These are phyloP conservation scores for Bellardia bayeri DNA, from an alignment of 2,888 invertebrate species.

Conservation along the genomic window DNA sequence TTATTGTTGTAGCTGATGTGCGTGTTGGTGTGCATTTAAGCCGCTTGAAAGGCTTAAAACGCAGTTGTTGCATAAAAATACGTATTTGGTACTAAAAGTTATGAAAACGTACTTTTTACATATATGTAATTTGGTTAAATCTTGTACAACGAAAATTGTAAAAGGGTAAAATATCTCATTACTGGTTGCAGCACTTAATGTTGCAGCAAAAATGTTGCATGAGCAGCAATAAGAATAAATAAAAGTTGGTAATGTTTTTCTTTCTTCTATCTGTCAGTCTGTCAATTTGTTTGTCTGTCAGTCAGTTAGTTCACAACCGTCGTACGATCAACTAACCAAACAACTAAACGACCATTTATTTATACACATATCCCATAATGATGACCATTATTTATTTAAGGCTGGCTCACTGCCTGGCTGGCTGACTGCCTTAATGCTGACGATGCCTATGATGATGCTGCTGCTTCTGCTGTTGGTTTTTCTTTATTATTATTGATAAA, in stretches of 20 bases:
- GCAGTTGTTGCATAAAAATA: background rate
- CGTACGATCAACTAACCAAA: slow-evolving; percentile 41
- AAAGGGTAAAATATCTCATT: background rate
- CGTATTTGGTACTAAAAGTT: background rate
- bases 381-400: slow-evolving; percentile 71
- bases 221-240: slow-evolving; percentile 46
- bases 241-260: slow-evolving; percentile 25
- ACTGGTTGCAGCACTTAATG: background rate
- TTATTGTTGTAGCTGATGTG: slow-evolving; percentile 80
- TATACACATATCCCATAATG: slow-evolving; percentile 62
- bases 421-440: background rate
- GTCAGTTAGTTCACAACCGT: slow-evolving; percentile 7
- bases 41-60: slow-evolving; percentile 57
- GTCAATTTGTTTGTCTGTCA: background rate
- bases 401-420: slow-evolving; percentile 44
- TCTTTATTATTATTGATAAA: slow-evolving; percentile 24
- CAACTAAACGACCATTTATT: slow-evolving; percentile 46
- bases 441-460: slow-evolving; percentile 20
- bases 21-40: slow-evolving; percentile 75
- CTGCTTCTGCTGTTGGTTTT: slow-evolving; percentile 27
- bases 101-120: background rate
- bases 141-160: slow-evolving; percentile 8
- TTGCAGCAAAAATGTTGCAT: slow-evolving; percentile 14
- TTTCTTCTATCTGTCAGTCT: background rate
- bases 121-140: background rate